Percentiles rank a stretch among this genome's conserved stretches.
Evolutionary conservation across 2,888 invertebrate species (phyloP).

Genomic region (Coremacera marginata): DNA sequence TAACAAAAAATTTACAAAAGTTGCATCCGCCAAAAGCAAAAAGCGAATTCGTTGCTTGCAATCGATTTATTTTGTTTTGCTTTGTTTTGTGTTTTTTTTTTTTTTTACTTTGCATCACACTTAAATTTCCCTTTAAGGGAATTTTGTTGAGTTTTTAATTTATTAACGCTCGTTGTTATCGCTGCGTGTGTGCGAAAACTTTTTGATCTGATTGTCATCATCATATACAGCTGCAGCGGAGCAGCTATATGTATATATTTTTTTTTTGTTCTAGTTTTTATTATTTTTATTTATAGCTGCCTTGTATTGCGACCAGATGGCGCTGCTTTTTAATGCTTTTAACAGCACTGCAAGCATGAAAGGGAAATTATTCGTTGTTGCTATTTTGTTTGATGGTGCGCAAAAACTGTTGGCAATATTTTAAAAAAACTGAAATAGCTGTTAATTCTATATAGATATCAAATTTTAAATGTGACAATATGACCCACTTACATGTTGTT

Average conservation of each 20-base stretch:
- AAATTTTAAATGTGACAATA: not conserved
- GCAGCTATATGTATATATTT: not conserved
- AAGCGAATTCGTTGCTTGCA: not conserved
- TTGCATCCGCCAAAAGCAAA: not conserved
- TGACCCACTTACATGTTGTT: not conserved
- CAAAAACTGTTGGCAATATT: not conserved
- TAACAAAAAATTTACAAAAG: not conserved
- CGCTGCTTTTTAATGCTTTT: not conserved
- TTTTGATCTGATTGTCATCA: slow-evolving; percentile 29
- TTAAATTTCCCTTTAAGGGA: slow-evolving; percentile 1
- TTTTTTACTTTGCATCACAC: not conserved
- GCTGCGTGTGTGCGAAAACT: not conserved
- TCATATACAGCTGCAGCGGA: not conserved
- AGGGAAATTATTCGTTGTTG: not conserved
- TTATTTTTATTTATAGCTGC: not conserved
- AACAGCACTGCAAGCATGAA: not conserved
- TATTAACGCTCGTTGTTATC: not conserved
- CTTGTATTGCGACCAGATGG: not conserved
- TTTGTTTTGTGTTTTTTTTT: not conserved
- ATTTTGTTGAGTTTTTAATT: slow-evolving; percentile 25
- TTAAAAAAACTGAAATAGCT: no score
- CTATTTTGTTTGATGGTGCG: not conserved
- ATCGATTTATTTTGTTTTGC: slow-evolving; percentile 11
- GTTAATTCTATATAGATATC: no score
- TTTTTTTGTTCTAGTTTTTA: not conserved